Conservation (phyloP, 2,113 vertebrate genomes). For the Pollimyrus isidori region DNA sequence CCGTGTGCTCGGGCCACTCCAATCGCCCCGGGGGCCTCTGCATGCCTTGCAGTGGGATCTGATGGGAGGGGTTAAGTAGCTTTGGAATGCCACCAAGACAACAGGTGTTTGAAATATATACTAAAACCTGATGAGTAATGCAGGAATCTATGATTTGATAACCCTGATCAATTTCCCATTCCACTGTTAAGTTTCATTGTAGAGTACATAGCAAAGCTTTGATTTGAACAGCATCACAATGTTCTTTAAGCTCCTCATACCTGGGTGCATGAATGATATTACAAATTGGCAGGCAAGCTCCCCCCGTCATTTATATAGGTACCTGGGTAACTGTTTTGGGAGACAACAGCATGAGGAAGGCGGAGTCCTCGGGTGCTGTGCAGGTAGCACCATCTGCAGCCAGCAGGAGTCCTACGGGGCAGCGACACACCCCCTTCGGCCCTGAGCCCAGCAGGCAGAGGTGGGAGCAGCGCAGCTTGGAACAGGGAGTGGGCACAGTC, state of each 20-base stretch:
- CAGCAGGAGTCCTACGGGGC: conserved; percentile 61
- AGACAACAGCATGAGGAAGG: conserved; percentile 67
- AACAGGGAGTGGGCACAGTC: conserved; percentile 55
- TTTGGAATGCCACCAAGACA: not conserved
- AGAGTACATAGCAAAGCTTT: not conserved
- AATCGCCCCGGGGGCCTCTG: conserved; percentile 37
- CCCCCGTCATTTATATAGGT: not conserved
- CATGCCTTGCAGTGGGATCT: conserved; percentile 73
- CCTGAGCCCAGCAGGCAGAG: conserved; percentile 68
- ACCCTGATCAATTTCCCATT: no score
- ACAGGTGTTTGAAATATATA: not conserved
- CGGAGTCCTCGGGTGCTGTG: conserved; percentile 47
- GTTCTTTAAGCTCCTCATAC: not conserved
- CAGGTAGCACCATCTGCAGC: conserved; percentile 62
- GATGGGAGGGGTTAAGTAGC: not conserved
- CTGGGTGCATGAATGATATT: not conserved
- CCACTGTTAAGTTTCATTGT: not conserved
- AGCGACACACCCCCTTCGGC: conserved; percentile 62
- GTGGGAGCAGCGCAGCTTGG: conserved; percentile 62
- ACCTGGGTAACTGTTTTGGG: conserved; percentile 63
- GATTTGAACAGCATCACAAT: not conserved
- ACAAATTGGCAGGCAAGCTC: not conserved
- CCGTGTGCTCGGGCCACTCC: conserved; percentile 49
- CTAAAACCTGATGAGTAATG: not conserved
- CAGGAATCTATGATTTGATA: not conserved